Percentiles rank a stretch among this genome's conserved stretches.
These are phyloP conservation scores for Drosophila aldrichi DNA, from an alignment of 2,888 invertebrate genomes.

Conservation along the genomic window DNA sequence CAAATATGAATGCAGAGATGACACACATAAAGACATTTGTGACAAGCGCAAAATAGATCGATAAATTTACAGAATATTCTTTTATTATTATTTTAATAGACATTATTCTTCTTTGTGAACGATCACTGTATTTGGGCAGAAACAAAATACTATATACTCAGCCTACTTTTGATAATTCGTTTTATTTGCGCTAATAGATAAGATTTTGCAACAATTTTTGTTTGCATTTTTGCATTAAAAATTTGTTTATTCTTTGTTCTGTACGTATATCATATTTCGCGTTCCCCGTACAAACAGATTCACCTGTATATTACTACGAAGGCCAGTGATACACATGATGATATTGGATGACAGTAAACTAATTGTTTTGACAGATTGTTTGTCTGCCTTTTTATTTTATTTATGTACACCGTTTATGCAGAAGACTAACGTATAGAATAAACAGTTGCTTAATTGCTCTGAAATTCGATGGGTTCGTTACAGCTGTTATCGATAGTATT, in stretches of 20 bases:
- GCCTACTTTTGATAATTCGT: conserved; percentile 7
- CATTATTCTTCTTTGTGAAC: not conserved
- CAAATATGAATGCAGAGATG: conserved; percentile 1
- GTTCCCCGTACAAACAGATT: conserved; percentile 19
- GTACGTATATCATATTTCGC: conserved; percentile 5
- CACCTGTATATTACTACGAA: conserved; percentile 15
- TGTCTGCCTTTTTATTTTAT: conserved; percentile 8
- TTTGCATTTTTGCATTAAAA: conserved; percentile 15
- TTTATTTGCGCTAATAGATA: conserved; percentile 20
- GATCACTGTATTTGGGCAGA: not conserved
- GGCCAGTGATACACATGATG: not conserved
- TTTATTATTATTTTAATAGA: not conserved
- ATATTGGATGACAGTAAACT: conserved; percentile 7
- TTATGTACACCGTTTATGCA: conserved; percentile 11
- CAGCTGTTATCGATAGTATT: not conserved
- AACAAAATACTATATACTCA: not conserved
- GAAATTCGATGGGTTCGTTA: not conserved
- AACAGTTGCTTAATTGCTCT: conserved; percentile 3
- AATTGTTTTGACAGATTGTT: conserved; percentile 23
- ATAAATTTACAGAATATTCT: not conserved
- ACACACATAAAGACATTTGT: not conserved
- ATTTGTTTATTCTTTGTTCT: conserved; percentile 1
- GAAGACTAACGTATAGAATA: conserved; percentile 7
- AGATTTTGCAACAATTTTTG: conserved; percentile 13
- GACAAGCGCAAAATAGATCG: not conserved